These are phyloP conservation scores for Frieseomelitta varia DNA, from an alignment of 1,140 invertebrate genomes.

Conservation along the genomic window DNA sequence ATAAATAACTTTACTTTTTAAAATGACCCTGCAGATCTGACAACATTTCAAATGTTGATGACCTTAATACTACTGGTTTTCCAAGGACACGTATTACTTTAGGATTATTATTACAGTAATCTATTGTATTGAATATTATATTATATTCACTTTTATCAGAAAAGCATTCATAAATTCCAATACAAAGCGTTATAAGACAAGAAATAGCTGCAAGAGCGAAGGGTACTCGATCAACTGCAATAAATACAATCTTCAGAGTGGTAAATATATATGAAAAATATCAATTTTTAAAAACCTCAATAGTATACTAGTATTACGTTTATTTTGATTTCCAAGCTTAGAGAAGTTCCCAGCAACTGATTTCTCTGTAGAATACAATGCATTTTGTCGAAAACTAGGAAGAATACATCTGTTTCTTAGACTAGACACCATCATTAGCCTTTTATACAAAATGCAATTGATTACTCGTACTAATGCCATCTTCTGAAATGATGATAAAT, in stretches of 20 bases:
- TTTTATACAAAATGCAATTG: conserved; percentile 61
- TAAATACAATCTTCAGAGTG: conserved; percentile 32
- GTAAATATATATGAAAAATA: conserved; percentile 64
- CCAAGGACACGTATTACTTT: conserved; percentile 90
- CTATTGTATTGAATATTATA: conserved; percentile 90
- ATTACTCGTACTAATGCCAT: conserved; percentile 73
- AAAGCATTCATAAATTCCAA: conserved; percentile 90
- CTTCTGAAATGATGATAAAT: conserved; percentile 50
- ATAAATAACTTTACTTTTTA: conserved; percentile 77
- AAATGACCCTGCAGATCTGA: too few species aligned
- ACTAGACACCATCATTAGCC: conserved; percentile 37
- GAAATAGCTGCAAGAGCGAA: conserved; percentile 61
- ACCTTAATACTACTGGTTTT: conserved; percentile 86
- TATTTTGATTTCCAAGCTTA: conserved; percentile 50
- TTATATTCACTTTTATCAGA: conserved; percentile 91
- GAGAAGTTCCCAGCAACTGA: conserved; percentile 60
- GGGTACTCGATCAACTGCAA: conserved; percentile 80
- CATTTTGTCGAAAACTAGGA: conserved; percentile 41
- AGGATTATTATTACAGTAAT: conserved; percentile 87
- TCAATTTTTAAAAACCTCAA: conserved; percentile 73
- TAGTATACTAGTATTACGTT: conserved; percentile 58
- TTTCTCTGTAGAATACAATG: conserved; percentile 67
- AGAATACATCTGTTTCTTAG: conserved; percentile 38
- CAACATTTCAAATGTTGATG: too few species aligned
- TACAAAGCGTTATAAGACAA: conserved; percentile 89